Evolutionary conservation across 1,140 invertebrate species (phyloP).

Genomic region (Condylostylus longicornis): DNA sequence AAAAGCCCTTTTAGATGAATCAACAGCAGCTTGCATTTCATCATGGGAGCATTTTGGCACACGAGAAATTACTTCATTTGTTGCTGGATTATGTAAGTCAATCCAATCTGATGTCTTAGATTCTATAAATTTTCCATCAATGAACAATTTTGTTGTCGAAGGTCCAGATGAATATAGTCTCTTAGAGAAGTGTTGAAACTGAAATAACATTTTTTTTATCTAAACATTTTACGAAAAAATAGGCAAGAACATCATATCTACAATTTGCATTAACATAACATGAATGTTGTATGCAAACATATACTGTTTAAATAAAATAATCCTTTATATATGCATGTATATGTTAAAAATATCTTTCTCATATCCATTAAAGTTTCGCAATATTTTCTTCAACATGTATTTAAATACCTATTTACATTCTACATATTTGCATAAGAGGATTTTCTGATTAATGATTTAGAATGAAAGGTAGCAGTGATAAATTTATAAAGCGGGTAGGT

Average conservation of each 20-base stretch:
- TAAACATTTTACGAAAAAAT: not conserved
- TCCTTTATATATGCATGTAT: too few species aligned
- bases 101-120: conserved; percentile 87
- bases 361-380: too few species aligned
- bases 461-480: too few species aligned
- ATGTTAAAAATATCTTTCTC: too few species aligned
- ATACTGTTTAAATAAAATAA: not conserved
- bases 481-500: too few species aligned
- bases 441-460: too few species aligned
- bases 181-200: not conserved
- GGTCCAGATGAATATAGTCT: conserved; percentile 32
- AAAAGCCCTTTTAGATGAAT: conserved; percentile 63
- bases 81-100: conserved; percentile 87
- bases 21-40: conserved; percentile 87
- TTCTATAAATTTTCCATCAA: conserved; percentile 89
- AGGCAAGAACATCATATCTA: not conserved
- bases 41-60: conserved; percentile 81
- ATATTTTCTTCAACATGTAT: too few species aligned
- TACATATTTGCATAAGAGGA: too few species aligned
- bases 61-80: conserved; percentile 64
- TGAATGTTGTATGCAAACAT: not conserved
- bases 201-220: not conserved
- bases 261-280: not conserved
- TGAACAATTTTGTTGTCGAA: conserved; percentile 75
- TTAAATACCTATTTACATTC: too few species aligned